Percentiles rank a stretch among this genome's conserved stretches.
These are phyloP conservation scores for Seira sanloemensis DNA, from an alignment of 2,888 invertebrate species.

Conservation along the genomic window DNA sequence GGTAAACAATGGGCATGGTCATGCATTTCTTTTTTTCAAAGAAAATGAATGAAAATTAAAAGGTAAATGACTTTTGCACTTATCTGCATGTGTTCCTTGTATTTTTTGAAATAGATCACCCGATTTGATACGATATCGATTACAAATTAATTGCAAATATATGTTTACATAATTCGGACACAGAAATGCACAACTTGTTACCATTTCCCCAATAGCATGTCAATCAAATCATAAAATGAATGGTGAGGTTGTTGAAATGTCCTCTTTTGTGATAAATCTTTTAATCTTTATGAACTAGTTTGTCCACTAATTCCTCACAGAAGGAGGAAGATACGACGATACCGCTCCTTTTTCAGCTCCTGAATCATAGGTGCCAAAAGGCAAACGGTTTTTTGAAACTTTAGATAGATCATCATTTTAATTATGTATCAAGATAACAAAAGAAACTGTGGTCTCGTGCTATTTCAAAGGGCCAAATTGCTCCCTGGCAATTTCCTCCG, in stretches of 20 bases:
- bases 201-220: not conserved
- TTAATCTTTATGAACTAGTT: not conserved
- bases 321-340: not conserved
- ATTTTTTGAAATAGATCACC: conserved; percentile 7
- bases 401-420: not conserved
- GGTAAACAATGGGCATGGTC: conserved; percentile 1
- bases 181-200: not conserved
- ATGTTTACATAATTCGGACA: not conserved
- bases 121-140: not conserved
- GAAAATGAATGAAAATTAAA: not conserved
- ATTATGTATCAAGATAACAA: not conserved
- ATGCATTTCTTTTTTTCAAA: conserved; percentile 1
- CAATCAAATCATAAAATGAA: conserved; percentile 3
- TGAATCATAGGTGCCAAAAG: not conserved
- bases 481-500: no score
- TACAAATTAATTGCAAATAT: not conserved
- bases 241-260: not conserved
- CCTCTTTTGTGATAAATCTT: not conserved
- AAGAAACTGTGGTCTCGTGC: not conserved
- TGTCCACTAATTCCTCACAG: not conserved
- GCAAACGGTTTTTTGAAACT: not conserved
- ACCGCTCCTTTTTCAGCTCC: not conserved
- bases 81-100: no score
- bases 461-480: no score
- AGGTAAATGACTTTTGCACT: not conserved